These are phyloP conservation scores for Serilophus lunatus DNA, from an alignment of 2,113 vertebrate species.

Conservation along the genomic window DNA sequence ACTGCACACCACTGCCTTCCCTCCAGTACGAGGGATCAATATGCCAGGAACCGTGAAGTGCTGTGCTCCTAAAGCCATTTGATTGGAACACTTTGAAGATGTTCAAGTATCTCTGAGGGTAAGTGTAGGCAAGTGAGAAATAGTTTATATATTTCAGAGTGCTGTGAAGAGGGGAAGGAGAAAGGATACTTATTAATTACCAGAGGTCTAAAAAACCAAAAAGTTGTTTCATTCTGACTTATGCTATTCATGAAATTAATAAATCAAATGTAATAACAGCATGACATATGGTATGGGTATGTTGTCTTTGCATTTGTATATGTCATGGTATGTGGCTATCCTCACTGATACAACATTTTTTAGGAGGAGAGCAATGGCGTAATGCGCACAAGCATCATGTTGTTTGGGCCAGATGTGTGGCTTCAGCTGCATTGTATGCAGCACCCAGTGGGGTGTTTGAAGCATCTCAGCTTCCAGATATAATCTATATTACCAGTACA, in stretches of 20 bases:
- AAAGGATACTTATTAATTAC: neutral
- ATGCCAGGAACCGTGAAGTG: neutral
- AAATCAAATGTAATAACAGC: neutral
- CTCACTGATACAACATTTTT: neutral
- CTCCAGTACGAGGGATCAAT: neutral
- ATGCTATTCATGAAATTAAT: neutral
- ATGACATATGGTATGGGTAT: neutral
- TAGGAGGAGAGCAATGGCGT: neutral
- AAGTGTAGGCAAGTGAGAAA: neutral
- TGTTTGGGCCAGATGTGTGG: neutral
- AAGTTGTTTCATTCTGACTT: neutral
- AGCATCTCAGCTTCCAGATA: neutral
- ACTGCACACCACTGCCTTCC: neutral
- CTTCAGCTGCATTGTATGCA: neutral
- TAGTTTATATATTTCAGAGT: neutral
- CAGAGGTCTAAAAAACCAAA: neutral
- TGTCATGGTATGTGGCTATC: neutral
- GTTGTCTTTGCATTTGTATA: neutral
- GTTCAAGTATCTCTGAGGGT: neutral
- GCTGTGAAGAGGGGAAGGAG: neutral
- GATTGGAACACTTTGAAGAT: neutral
- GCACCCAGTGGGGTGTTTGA: neutral
- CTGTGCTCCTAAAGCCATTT: neutral
- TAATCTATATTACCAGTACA: neutral
- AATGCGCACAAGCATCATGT: rapidly evolving